Percentiles rank a stretch among this genome's conserved stretches.
phyloP scores from a whole-genome alignment of 2,888 invertebrate genomes.

The Polymixis lichenea region DNA sequence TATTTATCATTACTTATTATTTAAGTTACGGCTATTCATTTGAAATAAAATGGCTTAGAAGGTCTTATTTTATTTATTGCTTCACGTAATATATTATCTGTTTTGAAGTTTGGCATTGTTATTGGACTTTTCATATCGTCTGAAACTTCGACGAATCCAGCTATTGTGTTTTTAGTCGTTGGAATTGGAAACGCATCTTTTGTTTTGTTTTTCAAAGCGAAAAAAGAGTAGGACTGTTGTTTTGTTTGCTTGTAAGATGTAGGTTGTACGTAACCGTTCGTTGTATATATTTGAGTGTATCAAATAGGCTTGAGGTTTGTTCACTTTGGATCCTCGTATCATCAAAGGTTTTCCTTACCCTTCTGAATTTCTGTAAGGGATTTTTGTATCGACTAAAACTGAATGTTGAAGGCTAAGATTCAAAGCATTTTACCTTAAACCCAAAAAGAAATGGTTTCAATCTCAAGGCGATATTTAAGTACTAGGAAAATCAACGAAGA shows the following conservation, averaged over 20 bases:
- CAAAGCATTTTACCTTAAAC: slow-evolving; percentile 12
- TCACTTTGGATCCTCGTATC: slow-evolving; percentile 23
- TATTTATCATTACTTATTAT: slow-evolving; percentile 50
- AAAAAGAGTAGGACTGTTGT: slow-evolving; percentile 27
- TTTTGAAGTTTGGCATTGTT: slow-evolving; percentile 26
- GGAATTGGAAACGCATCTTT: slow-evolving; percentile 41
- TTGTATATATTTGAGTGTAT: slow-evolving; percentile 14
- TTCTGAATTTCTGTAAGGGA: slow-evolving; percentile 27
- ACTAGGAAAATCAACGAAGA: neutral
- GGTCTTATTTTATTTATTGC: slow-evolving; percentile 40
- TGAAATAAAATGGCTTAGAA: slow-evolving; percentile 35
- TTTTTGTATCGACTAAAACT: slow-evolving; percentile 17
- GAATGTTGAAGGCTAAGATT: slow-evolving; percentile 14
- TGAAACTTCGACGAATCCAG: slow-evolving; percentile 23
- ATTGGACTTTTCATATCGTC: slow-evolving; percentile 10
- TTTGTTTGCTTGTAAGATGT: slow-evolving; percentile 42
- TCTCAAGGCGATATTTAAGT: neutral
- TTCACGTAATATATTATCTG: slow-evolving; percentile 29
- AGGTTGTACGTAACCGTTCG: neutral
- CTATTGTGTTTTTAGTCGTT: slow-evolving; percentile 42
- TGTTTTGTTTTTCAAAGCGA: slow-evolving; percentile 40
- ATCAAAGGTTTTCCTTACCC: slow-evolving; percentile 35
- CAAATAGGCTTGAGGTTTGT: slow-evolving; percentile 21
- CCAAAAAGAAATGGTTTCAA: neutral
- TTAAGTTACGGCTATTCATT: slow-evolving; percentile 39